These are phyloP conservation scores for Pomatorhinus ruficollis DNA, from an alignment of 2,113 vertebrate species.

Conservation along the genomic window DNA sequence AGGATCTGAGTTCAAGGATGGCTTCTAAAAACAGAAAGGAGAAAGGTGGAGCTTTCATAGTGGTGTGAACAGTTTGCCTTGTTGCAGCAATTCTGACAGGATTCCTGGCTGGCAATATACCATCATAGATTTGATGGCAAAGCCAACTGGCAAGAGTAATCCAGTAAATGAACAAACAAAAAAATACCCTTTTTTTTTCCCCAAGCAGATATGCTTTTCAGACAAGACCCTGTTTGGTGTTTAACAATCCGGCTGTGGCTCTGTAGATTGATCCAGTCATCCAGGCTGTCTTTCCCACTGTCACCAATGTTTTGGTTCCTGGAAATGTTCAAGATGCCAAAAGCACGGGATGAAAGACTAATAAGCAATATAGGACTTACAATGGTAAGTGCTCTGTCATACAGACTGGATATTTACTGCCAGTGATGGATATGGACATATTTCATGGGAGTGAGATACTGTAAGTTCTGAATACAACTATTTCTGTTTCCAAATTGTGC, in stretches of 20 bases:
- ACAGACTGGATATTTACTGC: neutral
- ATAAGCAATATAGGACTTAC: neutral
- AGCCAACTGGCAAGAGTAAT: neutral
- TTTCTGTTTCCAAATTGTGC: neutral
- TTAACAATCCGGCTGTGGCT: neutral
- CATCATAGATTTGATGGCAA: neutral
- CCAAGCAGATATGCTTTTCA: neutral
- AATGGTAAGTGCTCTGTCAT: neutral
- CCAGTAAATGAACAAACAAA: neutral
- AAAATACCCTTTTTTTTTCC: neutral
- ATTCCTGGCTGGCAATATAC: neutral
- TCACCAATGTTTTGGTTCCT: neutral
- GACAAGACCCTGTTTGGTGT: neutral
- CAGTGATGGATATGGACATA: neutral
- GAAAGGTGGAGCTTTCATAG: neutral
- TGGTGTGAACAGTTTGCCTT: neutral
- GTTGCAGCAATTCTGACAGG: neutral
- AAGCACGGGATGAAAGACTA: neutral
- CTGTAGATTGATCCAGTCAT: neutral
- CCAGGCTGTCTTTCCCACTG: neutral
- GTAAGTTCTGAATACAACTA: neutral
- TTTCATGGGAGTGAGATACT: neutral
- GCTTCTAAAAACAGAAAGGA: neutral
- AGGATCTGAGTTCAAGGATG: neutral
- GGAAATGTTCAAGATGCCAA: neutral